Conservation (phyloP, 2,113 vertebrate genomes). For the Plotosus lineatus region DNA sequence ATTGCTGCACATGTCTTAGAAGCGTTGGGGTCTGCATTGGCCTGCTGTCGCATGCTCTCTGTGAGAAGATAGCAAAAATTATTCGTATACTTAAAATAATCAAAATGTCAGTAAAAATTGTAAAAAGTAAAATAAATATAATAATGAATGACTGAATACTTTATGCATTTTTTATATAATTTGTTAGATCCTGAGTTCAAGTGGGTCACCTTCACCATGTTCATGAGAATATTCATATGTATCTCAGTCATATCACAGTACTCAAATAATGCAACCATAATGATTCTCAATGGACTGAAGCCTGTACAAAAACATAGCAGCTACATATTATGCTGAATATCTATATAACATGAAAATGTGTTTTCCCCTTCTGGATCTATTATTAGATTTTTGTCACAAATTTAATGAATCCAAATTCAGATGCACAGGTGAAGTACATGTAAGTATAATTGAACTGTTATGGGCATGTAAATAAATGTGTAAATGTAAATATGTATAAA, state of each 20-base stretch:
- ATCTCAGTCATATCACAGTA: neutral
- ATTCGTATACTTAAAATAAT: neutral
- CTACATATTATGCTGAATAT: neutral
- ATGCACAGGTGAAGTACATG: no score
- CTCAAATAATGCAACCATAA: neutral
- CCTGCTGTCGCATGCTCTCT: slow-evolving; percentile 86
- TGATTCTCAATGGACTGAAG: neutral
- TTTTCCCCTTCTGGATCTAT: neutral
- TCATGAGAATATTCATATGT: neutral
- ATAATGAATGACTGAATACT: no score
- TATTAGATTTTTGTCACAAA: neutral
- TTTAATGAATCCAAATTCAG: no score
- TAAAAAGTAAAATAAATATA: no score
- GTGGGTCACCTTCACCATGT: neutral
- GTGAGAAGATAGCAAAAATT: slow-evolving; percentile 50
- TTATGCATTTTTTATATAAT: neutral
- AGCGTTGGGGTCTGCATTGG: slow-evolving; percentile 71
- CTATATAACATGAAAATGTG: neutral
- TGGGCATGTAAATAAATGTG: no score
- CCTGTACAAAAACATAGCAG: neutral
- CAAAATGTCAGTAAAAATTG: neutral
- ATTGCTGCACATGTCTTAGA: slow-evolving; percentile 78
- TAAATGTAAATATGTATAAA: no score
- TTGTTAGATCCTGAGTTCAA: neutral
- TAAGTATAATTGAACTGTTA: no score